phyloP scores from a whole-genome alignment of 2,797 vertebrate genomes.

The Danio kyathit region DNA sequence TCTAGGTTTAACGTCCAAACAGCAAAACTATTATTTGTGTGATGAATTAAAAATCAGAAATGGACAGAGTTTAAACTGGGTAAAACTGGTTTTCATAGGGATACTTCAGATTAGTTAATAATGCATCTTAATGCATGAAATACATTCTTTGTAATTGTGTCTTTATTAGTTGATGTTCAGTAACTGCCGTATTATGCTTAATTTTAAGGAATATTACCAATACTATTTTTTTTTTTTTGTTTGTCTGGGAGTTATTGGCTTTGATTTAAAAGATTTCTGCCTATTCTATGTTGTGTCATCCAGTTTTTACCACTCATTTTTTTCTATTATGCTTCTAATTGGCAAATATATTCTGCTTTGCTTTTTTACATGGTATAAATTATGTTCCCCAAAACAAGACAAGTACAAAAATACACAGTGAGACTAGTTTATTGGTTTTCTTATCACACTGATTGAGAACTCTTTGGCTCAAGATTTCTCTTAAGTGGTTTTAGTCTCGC shows the following conservation, averaged over 20 bases:
- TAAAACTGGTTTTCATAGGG: neutral
- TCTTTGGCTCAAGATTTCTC: neutral
- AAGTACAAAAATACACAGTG: neutral
- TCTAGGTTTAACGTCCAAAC: neutral
- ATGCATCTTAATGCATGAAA: neutral
- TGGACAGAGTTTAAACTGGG: neutral
- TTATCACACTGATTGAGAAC: neutral
- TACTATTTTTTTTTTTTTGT: neutral
- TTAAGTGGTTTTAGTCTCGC: neutral
- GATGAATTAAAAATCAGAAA: neutral
- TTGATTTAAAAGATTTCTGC: neutral
- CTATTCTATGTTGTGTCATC: neutral
- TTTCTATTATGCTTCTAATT: neutral
- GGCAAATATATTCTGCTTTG: no score
- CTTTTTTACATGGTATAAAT: neutral
- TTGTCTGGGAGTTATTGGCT: neutral
- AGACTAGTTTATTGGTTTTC: slow-evolving; percentile 29
- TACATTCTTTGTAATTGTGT: neutral
- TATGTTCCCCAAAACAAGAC: neutral
- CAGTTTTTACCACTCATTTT: neutral
- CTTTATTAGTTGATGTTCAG: no score
- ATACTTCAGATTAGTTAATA: neutral
- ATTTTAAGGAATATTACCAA: neutral
- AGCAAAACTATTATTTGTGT: neutral
- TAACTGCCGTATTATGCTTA: neutral